A percentile compares a stretch with the other conserved stretches of the same genome.
These are phyloP conservation scores for Cyprinodon brontotheroides DNA, from an alignment of 2,113 vertebrate species.

Conservation along the genomic window DNA sequence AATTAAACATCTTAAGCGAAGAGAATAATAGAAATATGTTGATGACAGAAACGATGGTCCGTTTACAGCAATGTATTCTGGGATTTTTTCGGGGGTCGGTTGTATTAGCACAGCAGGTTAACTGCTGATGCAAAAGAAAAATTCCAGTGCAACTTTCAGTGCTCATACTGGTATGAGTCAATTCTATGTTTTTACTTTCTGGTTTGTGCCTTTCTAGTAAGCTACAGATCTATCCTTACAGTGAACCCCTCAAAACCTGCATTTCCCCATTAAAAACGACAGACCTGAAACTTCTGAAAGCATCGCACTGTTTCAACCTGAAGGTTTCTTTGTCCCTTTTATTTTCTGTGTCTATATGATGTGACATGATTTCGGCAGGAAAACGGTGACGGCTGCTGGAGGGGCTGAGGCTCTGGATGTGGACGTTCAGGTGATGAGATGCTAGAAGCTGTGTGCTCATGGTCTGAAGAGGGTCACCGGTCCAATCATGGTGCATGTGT, in stretches of 20 bases:
- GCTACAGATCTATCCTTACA: slow-evolving; percentile 12
- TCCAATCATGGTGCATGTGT: slow-evolving; percentile 61
- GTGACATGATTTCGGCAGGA: no score
- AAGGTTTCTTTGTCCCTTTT: neutral
- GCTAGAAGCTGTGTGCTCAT: neutral
- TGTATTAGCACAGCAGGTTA: neutral
- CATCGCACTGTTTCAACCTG: no score
- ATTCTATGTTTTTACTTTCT: slow-evolving; percentile 34
- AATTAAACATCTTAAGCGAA: neutral
- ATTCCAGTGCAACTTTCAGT: neutral
- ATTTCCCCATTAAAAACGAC: neutral
- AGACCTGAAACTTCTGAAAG: neutral
- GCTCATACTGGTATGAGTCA: slow-evolving; percentile 5
- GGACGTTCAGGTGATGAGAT: neutral
- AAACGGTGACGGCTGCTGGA: neutral
- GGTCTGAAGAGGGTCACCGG: neutral
- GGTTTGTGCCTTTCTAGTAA: slow-evolving; percentile 74
- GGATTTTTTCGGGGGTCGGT: no score
- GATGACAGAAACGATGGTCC: neutral
- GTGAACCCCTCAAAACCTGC: neutral
- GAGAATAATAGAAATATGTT: neutral
- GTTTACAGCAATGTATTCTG: neutral
- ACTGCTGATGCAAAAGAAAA: neutral
- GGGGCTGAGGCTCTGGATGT: no score
- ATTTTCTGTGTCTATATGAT: neutral